phyloP scores from a whole-genome alignment of 2,797 vertebrate genomes.

The Phyllotis vaccarum region DNA sequence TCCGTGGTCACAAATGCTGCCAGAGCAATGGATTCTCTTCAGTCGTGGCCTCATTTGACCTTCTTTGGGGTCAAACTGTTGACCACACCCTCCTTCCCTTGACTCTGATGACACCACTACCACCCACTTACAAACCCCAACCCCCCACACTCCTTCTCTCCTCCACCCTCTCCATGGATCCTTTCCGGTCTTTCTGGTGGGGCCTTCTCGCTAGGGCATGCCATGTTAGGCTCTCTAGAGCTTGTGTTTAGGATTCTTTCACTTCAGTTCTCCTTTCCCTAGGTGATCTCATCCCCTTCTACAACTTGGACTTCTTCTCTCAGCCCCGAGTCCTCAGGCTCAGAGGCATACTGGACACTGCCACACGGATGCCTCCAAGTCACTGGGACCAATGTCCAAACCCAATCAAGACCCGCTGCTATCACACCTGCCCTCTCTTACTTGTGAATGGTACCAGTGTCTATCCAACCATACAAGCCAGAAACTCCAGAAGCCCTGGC shows the following conservation, averaged over 20 bases:
- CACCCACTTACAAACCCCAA: background rate
- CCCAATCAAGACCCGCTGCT: conserved; percentile 11
- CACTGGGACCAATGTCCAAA: background rate
- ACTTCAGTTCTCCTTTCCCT: background rate
- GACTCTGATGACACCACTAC: background rate
- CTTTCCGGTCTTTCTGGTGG: conserved; percentile 14
- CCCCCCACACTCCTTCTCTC: background rate
- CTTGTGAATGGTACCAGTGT: background rate
- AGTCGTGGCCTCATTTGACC: conserved; percentile 45
- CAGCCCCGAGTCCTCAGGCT: background rate
- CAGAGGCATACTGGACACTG: background rate
- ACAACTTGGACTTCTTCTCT: conserved; percentile 5
- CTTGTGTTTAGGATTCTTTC: background rate
- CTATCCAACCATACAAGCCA: background rate
- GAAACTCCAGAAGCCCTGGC: background rate
- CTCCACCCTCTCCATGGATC: background rate
- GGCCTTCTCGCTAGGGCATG: background rate
- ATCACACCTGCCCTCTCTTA: background rate
- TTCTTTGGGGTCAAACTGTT: background rate
- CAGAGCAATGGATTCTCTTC: conserved; percentile 11
- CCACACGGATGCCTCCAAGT: background rate
- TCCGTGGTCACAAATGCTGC: background rate
- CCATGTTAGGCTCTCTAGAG: background rate
- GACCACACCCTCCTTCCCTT: conserved; percentile 30
- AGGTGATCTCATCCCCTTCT: background rate